Conservation (phyloP, 2,797 vertebrate species). For the Leptodactylus fallax region DNA sequence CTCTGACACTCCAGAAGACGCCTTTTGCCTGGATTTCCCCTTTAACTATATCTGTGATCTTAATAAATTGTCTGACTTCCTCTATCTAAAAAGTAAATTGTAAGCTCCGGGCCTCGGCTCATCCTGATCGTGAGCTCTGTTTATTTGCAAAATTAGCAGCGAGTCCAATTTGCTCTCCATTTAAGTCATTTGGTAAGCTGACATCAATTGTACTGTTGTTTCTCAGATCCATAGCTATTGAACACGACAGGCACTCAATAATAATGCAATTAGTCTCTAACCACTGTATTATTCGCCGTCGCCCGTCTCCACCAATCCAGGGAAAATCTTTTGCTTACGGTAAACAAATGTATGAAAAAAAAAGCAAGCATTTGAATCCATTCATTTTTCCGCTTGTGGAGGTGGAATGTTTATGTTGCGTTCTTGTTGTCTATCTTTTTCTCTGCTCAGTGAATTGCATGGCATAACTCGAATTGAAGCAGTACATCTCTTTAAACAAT, state of each 20-base stretch:
- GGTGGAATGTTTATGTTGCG: conserved; percentile 66
- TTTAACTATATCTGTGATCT: neutral
- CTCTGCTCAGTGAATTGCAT: conserved; percentile 75
- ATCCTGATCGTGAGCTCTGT: conserved; percentile 80
- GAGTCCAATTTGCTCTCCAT: conserved; percentile 82
- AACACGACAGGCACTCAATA: conserved; percentile 83
- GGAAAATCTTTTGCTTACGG: conserved; percentile 65
- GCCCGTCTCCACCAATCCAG: conserved; percentile 60
- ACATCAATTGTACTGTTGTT: conserved; percentile 85
- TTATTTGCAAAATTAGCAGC: conserved; percentile 89
- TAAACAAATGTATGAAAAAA: conserved; percentile 62
- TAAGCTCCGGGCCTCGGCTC: conserved; percentile 5
- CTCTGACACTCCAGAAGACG: too few species aligned
- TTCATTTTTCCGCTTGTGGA: conserved; percentile 48
- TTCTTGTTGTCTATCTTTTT: conserved; percentile 72
- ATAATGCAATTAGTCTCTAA: conserved; percentile 85
- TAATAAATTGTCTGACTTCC: neutral
- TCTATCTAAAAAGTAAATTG: conserved; percentile 27
- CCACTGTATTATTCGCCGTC: conserved; percentile 72
- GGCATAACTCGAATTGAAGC: conserved; percentile 76
- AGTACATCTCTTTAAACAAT: conserved; percentile 81
- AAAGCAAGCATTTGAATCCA: conserved; percentile 54
- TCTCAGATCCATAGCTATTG: conserved; percentile 83
- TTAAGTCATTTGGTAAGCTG: conserved; percentile 78
- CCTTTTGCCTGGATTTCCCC: neutral